These are phyloP conservation scores for Stichodactyla mertensii DNA, from an alignment of 64 coral and sea anemone species.

Conservation along the genomic window DNA sequence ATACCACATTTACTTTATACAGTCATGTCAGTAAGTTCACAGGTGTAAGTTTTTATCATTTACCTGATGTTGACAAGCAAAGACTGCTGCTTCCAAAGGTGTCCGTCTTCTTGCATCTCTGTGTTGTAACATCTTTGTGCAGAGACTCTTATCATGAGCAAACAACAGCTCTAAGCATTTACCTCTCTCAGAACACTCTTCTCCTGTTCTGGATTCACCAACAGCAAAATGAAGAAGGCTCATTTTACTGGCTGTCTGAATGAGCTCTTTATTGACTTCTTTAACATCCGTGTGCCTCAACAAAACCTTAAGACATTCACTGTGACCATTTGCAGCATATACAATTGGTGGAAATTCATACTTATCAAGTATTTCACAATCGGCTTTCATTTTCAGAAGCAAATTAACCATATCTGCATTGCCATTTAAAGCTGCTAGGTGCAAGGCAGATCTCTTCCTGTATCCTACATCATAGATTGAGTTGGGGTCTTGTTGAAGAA, in stretches of 20 bases:
- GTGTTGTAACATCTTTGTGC: slow-evolving; percentile 35
- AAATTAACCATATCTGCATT: slow-evolving; percentile 66
- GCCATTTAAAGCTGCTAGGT: slow-evolving; percentile 61
- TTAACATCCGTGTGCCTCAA: slow-evolving; percentile 52
- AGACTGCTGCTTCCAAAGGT: slow-evolving; percentile 73
- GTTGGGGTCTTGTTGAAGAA: slow-evolving; percentile 35
- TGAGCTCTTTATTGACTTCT: slow-evolving; percentile 39
- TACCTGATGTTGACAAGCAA: slow-evolving; percentile 86
- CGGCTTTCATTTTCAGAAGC: slow-evolving; percentile 54
- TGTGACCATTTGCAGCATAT: slow-evolving; percentile 78
- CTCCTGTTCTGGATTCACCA: slow-evolving; percentile 45
- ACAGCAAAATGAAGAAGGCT: slow-evolving; percentile 79
- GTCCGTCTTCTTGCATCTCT: slow-evolving; percentile 40
- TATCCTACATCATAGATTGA: slow-evolving; percentile 56
- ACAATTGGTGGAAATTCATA: slow-evolving; percentile 50
- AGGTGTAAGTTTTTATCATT: not conserved
- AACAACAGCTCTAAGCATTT: slow-evolving; percentile 73
- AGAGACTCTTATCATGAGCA: slow-evolving; percentile 47
- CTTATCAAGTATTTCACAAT: slow-evolving; percentile 47
- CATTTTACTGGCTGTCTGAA: slow-evolving; percentile 41
- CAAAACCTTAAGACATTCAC: slow-evolving; percentile 52
- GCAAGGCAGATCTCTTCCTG: slow-evolving; percentile 67
- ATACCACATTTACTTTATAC: too few species aligned
- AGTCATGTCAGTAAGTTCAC: too few species aligned
- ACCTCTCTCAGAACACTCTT: slow-evolving; percentile 28